These are phyloP conservation scores for Sicus ferrugineus DNA, from an alignment of 2,888 invertebrate species.

Conservation along the genomic window DNA sequence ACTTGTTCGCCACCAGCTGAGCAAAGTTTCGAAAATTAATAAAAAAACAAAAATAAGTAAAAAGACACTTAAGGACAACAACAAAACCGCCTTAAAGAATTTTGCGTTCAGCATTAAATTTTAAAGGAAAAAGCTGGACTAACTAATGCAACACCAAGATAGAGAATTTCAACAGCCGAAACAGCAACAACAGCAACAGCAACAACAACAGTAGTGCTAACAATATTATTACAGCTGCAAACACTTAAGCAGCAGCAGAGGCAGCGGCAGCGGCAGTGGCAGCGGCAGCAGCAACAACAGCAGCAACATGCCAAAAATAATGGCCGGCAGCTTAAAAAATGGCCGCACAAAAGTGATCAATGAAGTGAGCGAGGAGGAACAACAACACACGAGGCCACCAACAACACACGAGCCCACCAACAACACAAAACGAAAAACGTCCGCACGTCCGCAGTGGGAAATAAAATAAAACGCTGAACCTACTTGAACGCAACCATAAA, in stretches of 20 bases:
- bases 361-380: conserved; percentile 3
- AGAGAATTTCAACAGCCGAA: neutral
- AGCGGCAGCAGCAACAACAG: neutral
- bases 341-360: conserved; percentile 22
- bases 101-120: too few relatives aligned
- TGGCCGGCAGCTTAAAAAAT: conserved; percentile 3
- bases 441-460: neutral
- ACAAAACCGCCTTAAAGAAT: too few relatives aligned
- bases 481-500: neutral
- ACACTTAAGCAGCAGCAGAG: conserved; percentile 8
- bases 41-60: too few relatives aligned
- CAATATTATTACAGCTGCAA: conserved; percentile 34
- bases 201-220: conserved; percentile 6
- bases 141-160: neutral
- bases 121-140: neutral
- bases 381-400: neutral
- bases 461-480: neutral
- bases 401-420: neutral
- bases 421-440: neutral
- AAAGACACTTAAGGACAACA: too few relatives aligned
- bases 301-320: conserved; percentile 11
- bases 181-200: conserved; percentile 10
- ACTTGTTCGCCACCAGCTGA: too few relatives aligned
- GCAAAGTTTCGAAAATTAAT: too few relatives aligned
- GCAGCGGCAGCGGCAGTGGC: neutral